phyloP scores from a whole-genome alignment of 2,113 vertebrate genomes.

The Xiphias gladius region DNA sequence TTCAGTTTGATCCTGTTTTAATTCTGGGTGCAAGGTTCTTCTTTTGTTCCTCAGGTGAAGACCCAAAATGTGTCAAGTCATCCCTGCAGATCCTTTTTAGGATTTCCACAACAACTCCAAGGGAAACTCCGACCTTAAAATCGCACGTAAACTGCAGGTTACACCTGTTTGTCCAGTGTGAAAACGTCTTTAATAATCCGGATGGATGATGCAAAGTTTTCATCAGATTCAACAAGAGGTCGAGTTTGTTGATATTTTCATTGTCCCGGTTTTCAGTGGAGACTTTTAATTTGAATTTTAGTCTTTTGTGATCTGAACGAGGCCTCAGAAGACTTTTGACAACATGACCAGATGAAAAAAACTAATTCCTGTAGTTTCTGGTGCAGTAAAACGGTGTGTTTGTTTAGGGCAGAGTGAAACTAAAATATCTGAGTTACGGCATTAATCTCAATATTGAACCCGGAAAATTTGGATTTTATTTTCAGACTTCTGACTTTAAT shows the following conservation, averaged over 20 bases:
- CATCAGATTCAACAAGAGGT: not conserved
- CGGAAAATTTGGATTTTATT: not conserved
- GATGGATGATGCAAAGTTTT: not conserved
- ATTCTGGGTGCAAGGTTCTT: too few species aligned
- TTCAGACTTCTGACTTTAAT: not conserved
- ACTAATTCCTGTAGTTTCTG: too few species aligned
- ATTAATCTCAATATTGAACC: not conserved
- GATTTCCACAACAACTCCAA: too few species aligned
- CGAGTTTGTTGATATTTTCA: too few species aligned
- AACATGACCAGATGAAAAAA: not conserved
- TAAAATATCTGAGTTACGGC: not conserved
- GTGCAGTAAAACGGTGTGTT: too few species aligned
- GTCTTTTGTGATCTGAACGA: not conserved
- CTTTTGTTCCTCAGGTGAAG: not conserved
- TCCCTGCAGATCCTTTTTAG: too few species aligned
- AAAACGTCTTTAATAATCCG: too few species aligned
- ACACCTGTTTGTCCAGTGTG: not conserved
- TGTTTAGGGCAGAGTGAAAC: not conserved
- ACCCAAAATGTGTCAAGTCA: not conserved
- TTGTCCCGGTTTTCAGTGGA: too few species aligned
- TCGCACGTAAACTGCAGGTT: not conserved
- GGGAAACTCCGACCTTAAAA: too few species aligned
- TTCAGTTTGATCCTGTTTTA: not conserved
- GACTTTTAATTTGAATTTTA: not conserved
- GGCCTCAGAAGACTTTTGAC: too few species aligned